phyloP scores from a whole-genome alignment of 1,140 invertebrate genomes.

The Lepidurus arcticus region DNA sequence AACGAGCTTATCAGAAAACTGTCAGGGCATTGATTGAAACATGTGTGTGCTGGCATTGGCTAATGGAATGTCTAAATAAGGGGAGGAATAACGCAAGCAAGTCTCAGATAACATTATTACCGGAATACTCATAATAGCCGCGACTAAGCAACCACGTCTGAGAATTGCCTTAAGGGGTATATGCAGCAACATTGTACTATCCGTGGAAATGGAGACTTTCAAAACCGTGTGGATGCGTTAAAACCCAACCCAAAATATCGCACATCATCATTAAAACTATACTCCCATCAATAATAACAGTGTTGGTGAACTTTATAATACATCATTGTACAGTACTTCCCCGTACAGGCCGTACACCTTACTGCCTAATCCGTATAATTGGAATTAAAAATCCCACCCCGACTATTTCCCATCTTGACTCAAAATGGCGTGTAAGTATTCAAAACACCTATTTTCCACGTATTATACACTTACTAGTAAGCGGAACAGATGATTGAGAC shows the following conservation, averaged over 20 bases:
- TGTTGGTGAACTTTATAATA: background rate
- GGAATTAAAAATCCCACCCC: too few species aligned
- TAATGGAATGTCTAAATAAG: background rate
- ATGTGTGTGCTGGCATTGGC: background rate
- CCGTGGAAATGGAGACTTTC: background rate
- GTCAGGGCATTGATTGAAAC: conserved; percentile 14
- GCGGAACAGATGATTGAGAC: conserved; percentile 22
- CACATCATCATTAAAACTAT: background rate
- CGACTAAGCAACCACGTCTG: too few species aligned
- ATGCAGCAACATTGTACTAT: too few species aligned
- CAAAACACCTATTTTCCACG: background rate
- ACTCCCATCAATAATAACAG: background rate
- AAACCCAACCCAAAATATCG: background rate
- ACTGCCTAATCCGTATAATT: too few species aligned
- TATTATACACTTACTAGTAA: background rate
- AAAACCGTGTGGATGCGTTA: background rate
- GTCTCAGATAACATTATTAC: background rate
- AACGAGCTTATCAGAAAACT: background rate
- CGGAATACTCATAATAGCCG: too few species aligned
- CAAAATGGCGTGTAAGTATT: background rate
- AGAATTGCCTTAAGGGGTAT: too few species aligned
- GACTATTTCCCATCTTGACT: background rate
- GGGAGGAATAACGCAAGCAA: background rate
- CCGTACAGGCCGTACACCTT: too few species aligned
- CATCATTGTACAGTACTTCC: too few species aligned